Evolutionary conservation across 30 jellyfish, hydroid and myxozoan genomes (phyloP), one percentile per base, ranked within the genome.

Genomic region (Hydractinia echinata): DNA sequence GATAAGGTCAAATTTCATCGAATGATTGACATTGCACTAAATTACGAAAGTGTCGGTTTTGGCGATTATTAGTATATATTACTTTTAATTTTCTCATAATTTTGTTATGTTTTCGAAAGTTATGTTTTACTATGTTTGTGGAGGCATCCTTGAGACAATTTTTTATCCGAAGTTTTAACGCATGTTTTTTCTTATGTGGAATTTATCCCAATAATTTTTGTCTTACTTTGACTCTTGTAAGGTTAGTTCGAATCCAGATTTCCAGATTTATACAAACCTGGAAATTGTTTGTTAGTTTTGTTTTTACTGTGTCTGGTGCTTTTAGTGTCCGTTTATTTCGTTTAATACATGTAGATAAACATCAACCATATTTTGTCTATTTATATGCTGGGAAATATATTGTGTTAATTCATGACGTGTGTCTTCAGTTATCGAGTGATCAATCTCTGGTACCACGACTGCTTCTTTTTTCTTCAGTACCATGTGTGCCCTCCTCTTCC

Each of bases 361-460:
- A n/a, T n/a, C n/a, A n/a, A n/a, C 4, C 7, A 15, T 15, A 50
- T 62, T 62, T 62, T 62, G 50, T 10, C 73, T 62, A 50, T 62
- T 62, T 62, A 62, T 15, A 62, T 62, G 73, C 7, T 62, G 50
- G 7, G 73, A 62, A 15, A 62, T 62, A 50, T 62, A 15, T 62
- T 50, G 16, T 62, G 50, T 62, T 50, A 62, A 62, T 62, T 50
- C 30, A 62, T 15, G 73, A 62, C 16, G 67, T 70, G 21, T 56
- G 58, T 70, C 80, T 70, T 14, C 21, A 30, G 8, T 16, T 14
- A 70, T 18, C 48, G 21, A 21, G 48, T 15, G 48, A 70, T 70
- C 54, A 13, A 14, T 70, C 21, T 49, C 58, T 49, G 80, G 80
- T 15, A 70, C 67, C n/a, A 70, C 80, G 14, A 70, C 58, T 70